phyloP scores from a whole-genome alignment of 1,140 invertebrate genomes.

The Cydia amplana region DNA sequence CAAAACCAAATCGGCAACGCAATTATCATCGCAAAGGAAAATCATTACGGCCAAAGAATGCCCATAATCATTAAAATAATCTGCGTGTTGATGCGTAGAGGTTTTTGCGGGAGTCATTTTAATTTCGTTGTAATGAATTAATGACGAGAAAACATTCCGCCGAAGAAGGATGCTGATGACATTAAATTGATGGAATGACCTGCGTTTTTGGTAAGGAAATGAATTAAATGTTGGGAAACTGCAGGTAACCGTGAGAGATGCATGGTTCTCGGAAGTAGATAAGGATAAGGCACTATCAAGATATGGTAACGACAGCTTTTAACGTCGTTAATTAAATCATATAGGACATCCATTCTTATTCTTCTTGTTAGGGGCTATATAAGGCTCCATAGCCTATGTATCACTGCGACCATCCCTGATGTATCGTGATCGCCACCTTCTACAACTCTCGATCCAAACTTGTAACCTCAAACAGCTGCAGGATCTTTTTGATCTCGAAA shows the following conservation, averaged over 20 bases:
- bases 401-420: no score
- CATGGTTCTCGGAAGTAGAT: background rate
- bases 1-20: slow-evolving; percentile 14
- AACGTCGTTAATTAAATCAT: no score
- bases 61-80: slow-evolving; percentile 28
- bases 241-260: background rate
- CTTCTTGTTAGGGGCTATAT: no score
- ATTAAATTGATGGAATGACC: slow-evolving; percentile 5
- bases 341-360: background rate
- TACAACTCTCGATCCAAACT: no score
- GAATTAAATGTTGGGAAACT: slow-evolving; percentile 1
- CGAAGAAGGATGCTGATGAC: slow-evolving; percentile 13
- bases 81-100: slow-evolving; percentile 14
- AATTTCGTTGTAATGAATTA: slow-evolving; percentile 23
- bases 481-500: no score
- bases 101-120: slow-evolving; percentile 7
- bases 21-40: slow-evolving; percentile 23
- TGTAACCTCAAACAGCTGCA: no score
- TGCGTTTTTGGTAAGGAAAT: background rate
- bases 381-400: no score
- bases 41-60: slow-evolving; percentile 27
- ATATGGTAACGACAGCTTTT: no score
- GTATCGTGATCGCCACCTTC: no score
- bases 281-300: no score
- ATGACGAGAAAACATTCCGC: slow-evolving; percentile 22